Percentiles rank a stretch among this genome's conserved stretches.
These are phyloP conservation scores for Melanotaenia duboulayi DNA, from an alignment of 2,113 vertebrate species.

Conservation along the genomic window DNA sequence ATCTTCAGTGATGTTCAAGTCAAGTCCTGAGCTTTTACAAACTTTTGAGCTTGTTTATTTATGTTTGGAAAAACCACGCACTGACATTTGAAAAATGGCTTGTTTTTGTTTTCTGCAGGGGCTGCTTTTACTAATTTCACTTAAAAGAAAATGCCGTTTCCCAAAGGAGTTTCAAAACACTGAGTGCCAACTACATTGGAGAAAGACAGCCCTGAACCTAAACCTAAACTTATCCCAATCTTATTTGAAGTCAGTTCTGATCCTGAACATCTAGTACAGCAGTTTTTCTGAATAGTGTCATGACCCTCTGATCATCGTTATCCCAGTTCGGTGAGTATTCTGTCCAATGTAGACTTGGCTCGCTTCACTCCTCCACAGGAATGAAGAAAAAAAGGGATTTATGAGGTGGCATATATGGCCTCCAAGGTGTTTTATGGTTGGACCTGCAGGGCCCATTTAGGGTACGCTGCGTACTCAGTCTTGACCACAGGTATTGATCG, in stretches of 20 bases:
- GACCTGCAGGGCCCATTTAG: constrained; percentile 82
- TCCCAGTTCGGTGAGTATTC: constrained; percentile 26
- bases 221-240: background rate
- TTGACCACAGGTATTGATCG: constrained; percentile 81
- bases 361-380: constrained; percentile 34
- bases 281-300: constrained; percentile 33
- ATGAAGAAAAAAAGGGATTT: constrained; percentile 61
- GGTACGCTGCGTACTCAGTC: constrained; percentile 70
- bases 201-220: background rate
- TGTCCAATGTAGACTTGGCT: constrained; percentile 22
- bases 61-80: background rate
- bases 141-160: background rate
- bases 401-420: constrained; percentile 69
- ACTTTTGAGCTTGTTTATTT: background rate
- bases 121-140: background rate
- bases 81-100: background rate
- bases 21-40: background rate
- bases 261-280: constrained; percentile 21
- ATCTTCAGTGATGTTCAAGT: background rate
- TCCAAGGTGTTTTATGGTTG: constrained; percentile 81
- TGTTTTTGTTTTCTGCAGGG: background rate
- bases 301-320: constrained; percentile 51
- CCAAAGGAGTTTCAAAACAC: background rate
- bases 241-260: constrained; percentile 21
- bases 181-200: background rate